A percentile compares a stretch with the other conserved stretches of the same genome.
Evolutionary conservation across 2,888 invertebrate species (phyloP).

Genomic region (Chrysina gloriosa): DNA sequence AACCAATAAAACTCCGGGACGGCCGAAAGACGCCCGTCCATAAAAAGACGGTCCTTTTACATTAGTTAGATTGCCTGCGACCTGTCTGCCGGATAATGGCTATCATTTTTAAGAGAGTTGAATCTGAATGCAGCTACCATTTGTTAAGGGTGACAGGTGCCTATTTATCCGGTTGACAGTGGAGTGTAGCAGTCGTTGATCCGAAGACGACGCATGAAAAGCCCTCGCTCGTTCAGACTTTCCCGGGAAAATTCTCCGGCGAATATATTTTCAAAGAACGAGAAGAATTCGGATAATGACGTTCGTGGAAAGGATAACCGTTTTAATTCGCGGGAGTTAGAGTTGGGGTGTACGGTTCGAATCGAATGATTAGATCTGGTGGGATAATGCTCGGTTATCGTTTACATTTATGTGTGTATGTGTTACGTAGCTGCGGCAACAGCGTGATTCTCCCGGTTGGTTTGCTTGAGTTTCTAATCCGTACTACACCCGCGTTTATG

Average conservation of each 20-base stretch:
- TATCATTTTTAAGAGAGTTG: slow-evolving; percentile 64
- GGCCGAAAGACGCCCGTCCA: slow-evolving; percentile 31
- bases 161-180: slow-evolving; percentile 62
- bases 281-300: slow-evolving; percentile 46
- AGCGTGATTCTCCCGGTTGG: slow-evolving; percentile 43
- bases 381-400: slow-evolving; percentile 5
- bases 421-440: slow-evolving; percentile 43
- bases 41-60: slow-evolving; percentile 46
- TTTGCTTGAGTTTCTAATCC: slow-evolving; percentile 51
- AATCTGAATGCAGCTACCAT: slow-evolving; percentile 60
- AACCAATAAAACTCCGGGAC: slow-evolving; percentile 37
- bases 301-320: slow-evolving; percentile 52
- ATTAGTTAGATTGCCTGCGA: slow-evolving; percentile 65
- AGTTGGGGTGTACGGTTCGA: slow-evolving; percentile 59
- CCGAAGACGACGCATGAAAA: slow-evolving; percentile 36
- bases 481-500: slow-evolving; percentile 9
- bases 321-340: slow-evolving; percentile 58
- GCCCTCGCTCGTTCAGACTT: slow-evolving; percentile 17
- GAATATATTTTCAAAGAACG: not conserved
- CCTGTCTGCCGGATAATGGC: slow-evolving; percentile 63
- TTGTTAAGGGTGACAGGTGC: slow-evolving; percentile 61
- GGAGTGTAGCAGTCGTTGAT: slow-evolving; percentile 50
- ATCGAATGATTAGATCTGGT: slow-evolving; percentile 60
- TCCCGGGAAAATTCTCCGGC: slow-evolving; percentile 23
- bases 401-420: slow-evolving; percentile 48